phyloP scores from a whole-genome alignment of 2,797 vertebrate species.

The Leuciscus waleckii region DNA sequence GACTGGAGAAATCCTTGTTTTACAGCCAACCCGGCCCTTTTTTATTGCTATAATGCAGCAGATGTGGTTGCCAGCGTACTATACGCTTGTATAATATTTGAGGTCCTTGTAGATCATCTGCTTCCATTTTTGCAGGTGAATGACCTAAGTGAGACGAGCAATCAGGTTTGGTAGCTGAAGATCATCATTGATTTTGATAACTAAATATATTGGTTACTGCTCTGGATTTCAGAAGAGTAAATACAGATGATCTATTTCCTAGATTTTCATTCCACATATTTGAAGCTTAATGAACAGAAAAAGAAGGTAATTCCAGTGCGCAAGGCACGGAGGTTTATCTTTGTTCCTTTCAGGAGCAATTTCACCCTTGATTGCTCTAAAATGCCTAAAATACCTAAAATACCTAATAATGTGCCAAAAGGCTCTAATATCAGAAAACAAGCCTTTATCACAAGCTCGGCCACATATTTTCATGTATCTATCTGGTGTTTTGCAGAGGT shows the following conservation, averaged over 20 bases:
- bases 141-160: not conserved
- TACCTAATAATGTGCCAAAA: slow-evolving; percentile 30
- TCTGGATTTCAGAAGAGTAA: not conserved
- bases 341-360: slow-evolving; percentile 30
- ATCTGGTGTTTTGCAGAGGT: slow-evolving; percentile 58
- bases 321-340: slow-evolving; percentile 35
- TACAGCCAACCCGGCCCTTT: not conserved
- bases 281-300: slow-evolving; percentile 7
- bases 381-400: slow-evolving; percentile 68
- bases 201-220: not conserved
- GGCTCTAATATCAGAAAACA: slow-evolving; percentile 59
- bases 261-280: not conserved
- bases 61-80: slow-evolving; percentile 40
- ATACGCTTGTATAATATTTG: not conserved
- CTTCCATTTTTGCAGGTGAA: slow-evolving; percentile 16
- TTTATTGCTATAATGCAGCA: slow-evolving; percentile 44
- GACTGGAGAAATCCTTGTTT: slow-evolving; percentile 15
- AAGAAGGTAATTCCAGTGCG: not conserved
- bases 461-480: slow-evolving; percentile 66
- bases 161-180: not conserved
- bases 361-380: slow-evolving; percentile 67
- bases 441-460: slow-evolving; percentile 62
- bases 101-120: not conserved
- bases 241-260: not conserved
- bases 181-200: not conserved